Evolutionary conservation across 92 coral and sea anemone genomes (phyloP).

Genomic region (Palythoa heliodiscus): DNA sequence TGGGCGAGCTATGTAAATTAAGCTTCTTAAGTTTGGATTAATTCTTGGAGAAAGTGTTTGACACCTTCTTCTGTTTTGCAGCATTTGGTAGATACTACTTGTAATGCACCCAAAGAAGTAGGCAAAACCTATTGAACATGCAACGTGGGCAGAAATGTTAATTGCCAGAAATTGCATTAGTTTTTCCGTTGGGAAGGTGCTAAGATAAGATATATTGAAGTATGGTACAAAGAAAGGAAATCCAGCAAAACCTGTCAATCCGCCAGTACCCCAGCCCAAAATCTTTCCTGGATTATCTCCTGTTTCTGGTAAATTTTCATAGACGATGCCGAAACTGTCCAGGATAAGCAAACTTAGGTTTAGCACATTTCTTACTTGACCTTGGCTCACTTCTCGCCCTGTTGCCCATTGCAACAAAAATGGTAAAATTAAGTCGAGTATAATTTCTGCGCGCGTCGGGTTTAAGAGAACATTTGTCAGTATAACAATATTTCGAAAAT

Average conservation of each 20-base stretch:
- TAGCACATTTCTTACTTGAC: background rate
- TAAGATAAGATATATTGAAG: background rate
- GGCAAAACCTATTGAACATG: background rate
- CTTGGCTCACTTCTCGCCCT: constrained; percentile 1
- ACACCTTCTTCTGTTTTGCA: too few species aligned
- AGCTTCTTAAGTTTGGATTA: background rate
- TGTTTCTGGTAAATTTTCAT: background rate
- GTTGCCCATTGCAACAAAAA: background rate
- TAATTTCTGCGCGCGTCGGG: background rate
- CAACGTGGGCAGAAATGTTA: background rate
- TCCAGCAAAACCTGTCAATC: background rate
- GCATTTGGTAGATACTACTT: background rate
- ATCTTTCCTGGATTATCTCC: constrained; percentile 11
- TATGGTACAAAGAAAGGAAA: background rate
- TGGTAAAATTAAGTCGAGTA: background rate
- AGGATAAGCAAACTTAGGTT: background rate
- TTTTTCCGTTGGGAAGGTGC: background rate
- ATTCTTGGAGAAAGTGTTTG: background rate
- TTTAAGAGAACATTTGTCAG: constrained; percentile 26
- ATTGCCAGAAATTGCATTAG: background rate
- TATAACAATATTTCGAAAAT: constrained; percentile 27
- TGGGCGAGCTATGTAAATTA: constrained; percentile 1
- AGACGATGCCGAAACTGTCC: background rate
- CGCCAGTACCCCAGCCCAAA: constrained; percentile 11
- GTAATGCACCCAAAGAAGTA: background rate